Conservation (phyloP, 2,797 vertebrate genomes). For the Atherinosoma microstoma region DNA sequence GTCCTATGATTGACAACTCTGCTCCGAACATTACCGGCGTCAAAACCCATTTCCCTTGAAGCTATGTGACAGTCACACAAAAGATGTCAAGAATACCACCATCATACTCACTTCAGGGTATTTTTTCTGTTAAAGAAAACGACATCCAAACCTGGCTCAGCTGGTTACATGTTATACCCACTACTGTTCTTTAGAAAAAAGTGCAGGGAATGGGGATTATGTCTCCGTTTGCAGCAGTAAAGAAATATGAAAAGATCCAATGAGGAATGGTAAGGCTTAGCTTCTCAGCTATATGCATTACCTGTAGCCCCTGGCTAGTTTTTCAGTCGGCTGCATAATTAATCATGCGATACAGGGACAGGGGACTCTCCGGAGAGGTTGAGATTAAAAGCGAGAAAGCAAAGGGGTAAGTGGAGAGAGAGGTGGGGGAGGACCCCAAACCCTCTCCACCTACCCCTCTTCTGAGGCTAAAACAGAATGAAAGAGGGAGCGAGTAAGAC, state of each 20-base stretch:
- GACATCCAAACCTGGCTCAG: slow-evolving; percentile 48
- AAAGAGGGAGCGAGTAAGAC: slow-evolving; percentile 37
- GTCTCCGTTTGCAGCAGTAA: slow-evolving; percentile 61
- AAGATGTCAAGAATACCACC: slow-evolving; percentile 43
- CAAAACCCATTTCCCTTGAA: slow-evolving; percentile 50
- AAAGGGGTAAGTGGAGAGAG: slow-evolving; percentile 34
- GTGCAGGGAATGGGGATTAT: slow-evolving; percentile 32
- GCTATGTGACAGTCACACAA: slow-evolving; percentile 53
- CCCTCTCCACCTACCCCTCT: no score
- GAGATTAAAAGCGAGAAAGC: slow-evolving; percentile 68
- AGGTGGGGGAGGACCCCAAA: slow-evolving; percentile 7
- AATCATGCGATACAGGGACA: slow-evolving; percentile 66
- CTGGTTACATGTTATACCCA: slow-evolving; percentile 52
- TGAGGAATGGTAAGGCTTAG: slow-evolving; percentile 39
- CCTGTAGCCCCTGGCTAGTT: slow-evolving; percentile 63
- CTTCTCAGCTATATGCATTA: slow-evolving; percentile 46
- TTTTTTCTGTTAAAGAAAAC: slow-evolving; percentile 47
- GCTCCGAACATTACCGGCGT: slow-evolving; percentile 39
- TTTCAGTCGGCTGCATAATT: slow-evolving; percentile 68
- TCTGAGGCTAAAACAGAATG: slow-evolving; percentile 31
- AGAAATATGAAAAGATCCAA: slow-evolving; percentile 26
- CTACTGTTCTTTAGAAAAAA: slow-evolving; percentile 45
- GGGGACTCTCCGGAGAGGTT: slow-evolving; percentile 56
- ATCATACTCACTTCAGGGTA: slow-evolving; percentile 37
- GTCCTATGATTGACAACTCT: slow-evolving; percentile 25